These are phyloP conservation scores for Phengaris alcon DNA, from an alignment of 2,888 invertebrate genomes.

Conservation along the genomic window DNA sequence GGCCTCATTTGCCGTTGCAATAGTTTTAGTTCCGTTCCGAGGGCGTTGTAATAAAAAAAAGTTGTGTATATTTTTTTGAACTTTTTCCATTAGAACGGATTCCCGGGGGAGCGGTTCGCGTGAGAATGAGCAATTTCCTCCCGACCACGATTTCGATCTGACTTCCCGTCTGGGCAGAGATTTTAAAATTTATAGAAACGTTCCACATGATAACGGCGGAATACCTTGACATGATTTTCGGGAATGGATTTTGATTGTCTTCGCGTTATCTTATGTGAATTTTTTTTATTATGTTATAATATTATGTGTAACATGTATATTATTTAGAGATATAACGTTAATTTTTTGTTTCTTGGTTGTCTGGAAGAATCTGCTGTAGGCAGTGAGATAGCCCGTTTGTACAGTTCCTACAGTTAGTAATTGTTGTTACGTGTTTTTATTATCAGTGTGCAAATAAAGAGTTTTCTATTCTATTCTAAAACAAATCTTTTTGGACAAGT, in stretches of 20 bases:
- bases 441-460: too few species aligned
- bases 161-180: constrained; percentile 75
- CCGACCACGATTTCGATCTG: constrained; percentile 75
- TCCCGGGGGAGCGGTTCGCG: constrained; percentile 68
- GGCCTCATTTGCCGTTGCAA: constrained; percentile 29
- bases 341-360: too few species aligned
- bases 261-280: constrained; percentile 8
- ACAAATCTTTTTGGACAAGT: too few species aligned
- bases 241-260: neutral
- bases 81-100: constrained; percentile 74
- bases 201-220: constrained; percentile 69
- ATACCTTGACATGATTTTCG: constrained; percentile 17
- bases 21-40: constrained; percentile 43
- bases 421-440: too few species aligned
- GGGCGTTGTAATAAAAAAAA: constrained; percentile 59
- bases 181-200: constrained; percentile 77
- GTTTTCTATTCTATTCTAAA: too few species aligned
- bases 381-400: too few species aligned
- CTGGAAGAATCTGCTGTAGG: too few species aligned
- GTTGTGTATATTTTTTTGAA: constrained; percentile 72
- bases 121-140: constrained; percentile 79
- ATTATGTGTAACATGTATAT: too few species aligned
- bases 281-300: neutral
- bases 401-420: too few species aligned
- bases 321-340: too few species aligned